phyloP scores from a whole-genome alignment of 2,113 vertebrate genomes.

The Condylura cristata region DNA sequence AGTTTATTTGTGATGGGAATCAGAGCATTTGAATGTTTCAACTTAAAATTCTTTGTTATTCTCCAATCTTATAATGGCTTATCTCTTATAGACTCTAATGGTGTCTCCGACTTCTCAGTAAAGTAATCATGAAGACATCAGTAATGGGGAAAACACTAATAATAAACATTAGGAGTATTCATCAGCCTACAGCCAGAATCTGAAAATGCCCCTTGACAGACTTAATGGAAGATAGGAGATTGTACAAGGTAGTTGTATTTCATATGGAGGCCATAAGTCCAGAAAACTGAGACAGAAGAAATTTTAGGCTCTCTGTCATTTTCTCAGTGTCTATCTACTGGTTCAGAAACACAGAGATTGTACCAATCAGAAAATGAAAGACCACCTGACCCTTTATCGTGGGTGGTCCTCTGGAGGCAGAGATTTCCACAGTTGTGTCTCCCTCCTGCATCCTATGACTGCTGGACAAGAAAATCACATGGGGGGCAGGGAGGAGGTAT shows the following conservation, averaged over 20 bases:
- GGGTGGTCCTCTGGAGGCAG: background rate
- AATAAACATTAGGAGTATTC: background rate
- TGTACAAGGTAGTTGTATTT: background rate
- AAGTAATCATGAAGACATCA: background rate
- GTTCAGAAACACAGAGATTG: background rate
- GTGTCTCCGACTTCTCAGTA: background rate
- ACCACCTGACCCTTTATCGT: background rate
- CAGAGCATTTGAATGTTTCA: background rate
- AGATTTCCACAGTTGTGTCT: background rate
- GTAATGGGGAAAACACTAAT: background rate
- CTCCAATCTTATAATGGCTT: background rate
- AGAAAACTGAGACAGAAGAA: background rate
- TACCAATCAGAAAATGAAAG: background rate
- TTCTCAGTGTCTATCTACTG: background rate
- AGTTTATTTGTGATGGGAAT: background rate
- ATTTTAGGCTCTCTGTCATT: background rate
- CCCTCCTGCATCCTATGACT: background rate
- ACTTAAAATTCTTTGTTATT: background rate
- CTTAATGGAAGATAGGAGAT: background rate
- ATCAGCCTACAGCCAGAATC: background rate
- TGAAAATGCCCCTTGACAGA: background rate
- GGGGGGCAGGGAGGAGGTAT: background rate
- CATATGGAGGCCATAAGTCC: background rate
- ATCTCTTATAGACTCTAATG: background rate
- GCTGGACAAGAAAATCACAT: background rate